Base-by-base conservation (phyloP, 2,113 vertebrate species). In the Rynchops niger region DNA sequence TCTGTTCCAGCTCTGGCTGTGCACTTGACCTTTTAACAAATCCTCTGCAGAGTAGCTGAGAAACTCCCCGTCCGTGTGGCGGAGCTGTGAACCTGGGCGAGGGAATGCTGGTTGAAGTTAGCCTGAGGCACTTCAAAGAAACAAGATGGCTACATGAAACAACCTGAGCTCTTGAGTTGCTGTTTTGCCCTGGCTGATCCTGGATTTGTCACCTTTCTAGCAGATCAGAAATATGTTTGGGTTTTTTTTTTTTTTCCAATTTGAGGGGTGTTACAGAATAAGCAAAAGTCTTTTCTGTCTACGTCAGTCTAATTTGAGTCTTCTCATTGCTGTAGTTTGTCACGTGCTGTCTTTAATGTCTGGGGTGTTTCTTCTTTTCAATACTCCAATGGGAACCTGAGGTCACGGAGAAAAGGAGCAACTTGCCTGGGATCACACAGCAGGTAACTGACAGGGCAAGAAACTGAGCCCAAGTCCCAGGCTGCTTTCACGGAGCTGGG, bases 361-460 rank as follows among this genome's bases (percentile, higher is more conserved):
- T 88, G 72, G 72, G 21, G 36, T 74, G 71, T 43, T 74, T 93
- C 67, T 91, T 81, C 38, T 88, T 80, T 72, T 72, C 69, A 56
- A 49, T 79, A 45, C 25, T 82, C 58, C 38, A 47, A 0, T 92
- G 91, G 86, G 77, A 84, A 82, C 50, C 83, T 74, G 43, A 95
- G 91, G 91, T 94, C 86, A 85, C 72, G 66, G 89, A 91, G 84
- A 65, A 90, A 93, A 90, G 61, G 56, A 89, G 61, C 56, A 86
- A 2, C 86, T 95, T 91, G 70, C 70, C 42, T 5, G 4, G 77
- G 72, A 93, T 95, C 65, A 56, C 94, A 67, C 91, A 97, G 96
- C 95, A 95, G 91, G 86, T 94, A 69, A 76, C 87, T 83, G 88
- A 80, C 80, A 94, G 81, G 87, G 94, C 82, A 50, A 42, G 90